Percentiles rank a stretch among this genome's conserved stretches.
Evolutionary conservation across 23 tunicate genomes (phyloP).

Genomic region (Trididemnum miniatum): DNA sequence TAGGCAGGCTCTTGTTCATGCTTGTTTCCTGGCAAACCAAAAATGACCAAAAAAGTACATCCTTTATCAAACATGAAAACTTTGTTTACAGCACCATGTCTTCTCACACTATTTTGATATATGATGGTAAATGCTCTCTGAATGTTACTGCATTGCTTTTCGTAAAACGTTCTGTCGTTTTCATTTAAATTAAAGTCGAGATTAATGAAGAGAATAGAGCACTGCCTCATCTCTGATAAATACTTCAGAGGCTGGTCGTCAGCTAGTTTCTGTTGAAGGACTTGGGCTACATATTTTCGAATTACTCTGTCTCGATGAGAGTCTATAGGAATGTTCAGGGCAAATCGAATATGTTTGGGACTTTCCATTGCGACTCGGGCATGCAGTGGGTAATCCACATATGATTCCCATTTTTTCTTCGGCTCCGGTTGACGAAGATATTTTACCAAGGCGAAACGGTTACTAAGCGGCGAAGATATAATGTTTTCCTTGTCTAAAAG

Average conservation of each 20-base stretch:
- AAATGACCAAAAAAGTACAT: conserved; percentile 91
- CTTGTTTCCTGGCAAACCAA: conserved; percentile 97
- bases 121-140: conserved; percentile 66
- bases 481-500: conserved; percentile 70
- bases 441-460: conserved; percentile 72
- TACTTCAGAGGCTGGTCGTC: conserved; percentile 87
- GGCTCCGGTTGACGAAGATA: conserved; percentile 68
- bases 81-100: conserved; percentile 91
- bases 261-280: conserved; percentile 81
- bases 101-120: conserved; percentile 26
- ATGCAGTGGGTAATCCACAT: conserved; percentile 67
- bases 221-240: conserved; percentile 94
- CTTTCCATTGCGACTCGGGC: background rate
- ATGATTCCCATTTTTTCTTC: conserved; percentile 63
- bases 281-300: conserved; percentile 78
- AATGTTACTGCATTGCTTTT: conserved; percentile 73
- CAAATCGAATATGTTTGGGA: conserved; percentile 24
- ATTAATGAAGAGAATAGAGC: conserved; percentile 84
- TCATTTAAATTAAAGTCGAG: conserved; percentile 75
- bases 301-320: conserved; percentile 39
- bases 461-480: conserved; percentile 46
- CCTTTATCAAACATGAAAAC: conserved; percentile 99
- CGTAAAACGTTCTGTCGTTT: conserved; percentile 62
- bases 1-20: conserved; percentile 98
- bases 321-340: conserved; percentile 48